phyloP scores from a whole-genome alignment of 2,113 vertebrate species.

The Pollachius pollachius region DNA sequence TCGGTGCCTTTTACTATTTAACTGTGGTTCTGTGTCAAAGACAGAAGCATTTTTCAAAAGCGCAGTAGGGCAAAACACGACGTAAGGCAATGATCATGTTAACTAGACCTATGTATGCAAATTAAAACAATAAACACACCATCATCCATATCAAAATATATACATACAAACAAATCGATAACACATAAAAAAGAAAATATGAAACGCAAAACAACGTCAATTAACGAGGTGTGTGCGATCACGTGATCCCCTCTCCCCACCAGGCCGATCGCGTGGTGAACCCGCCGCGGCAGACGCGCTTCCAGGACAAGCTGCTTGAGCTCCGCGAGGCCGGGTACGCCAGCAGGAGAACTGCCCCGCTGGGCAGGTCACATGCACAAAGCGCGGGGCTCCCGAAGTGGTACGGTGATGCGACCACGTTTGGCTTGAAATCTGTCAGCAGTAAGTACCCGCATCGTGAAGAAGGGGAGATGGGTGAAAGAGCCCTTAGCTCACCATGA shows the following conservation, averaged over 20 bases:
- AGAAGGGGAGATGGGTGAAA: not conserved
- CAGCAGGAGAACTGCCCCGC: slow-evolving; percentile 59
- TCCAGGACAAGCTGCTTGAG: slow-evolving; percentile 78
- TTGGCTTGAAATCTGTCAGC: slow-evolving; percentile 65
- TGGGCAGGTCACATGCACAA: slow-evolving; percentile 76
- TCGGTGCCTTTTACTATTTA: too few species aligned
- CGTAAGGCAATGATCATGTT: too few species aligned
- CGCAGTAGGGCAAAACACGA: too few species aligned
- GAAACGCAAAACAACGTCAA: too few species aligned
- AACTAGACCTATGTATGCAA: too few species aligned
- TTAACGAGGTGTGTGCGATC: too few species aligned
- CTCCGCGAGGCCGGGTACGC: slow-evolving; percentile 74
- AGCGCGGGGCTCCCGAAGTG: slow-evolving; percentile 66
- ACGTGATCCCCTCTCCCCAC: slow-evolving; percentile 3
- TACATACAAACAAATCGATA: too few species aligned
- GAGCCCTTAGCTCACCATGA: not conserved
- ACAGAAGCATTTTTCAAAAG: too few species aligned
- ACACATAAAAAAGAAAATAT: too few species aligned
- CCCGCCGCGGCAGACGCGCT: slow-evolving; percentile 72
- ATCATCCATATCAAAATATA: too few species aligned
- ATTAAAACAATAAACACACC: too few species aligned
- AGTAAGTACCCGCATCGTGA: slow-evolving; percentile 38
- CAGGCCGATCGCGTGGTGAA: slow-evolving; percentile 74
- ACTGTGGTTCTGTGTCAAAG: too few species aligned
- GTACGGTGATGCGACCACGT: slow-evolving; percentile 64